phyloP scores from a whole-genome alignment of 2,888 invertebrate species.

The Sympetrum striolatum region DNA sequence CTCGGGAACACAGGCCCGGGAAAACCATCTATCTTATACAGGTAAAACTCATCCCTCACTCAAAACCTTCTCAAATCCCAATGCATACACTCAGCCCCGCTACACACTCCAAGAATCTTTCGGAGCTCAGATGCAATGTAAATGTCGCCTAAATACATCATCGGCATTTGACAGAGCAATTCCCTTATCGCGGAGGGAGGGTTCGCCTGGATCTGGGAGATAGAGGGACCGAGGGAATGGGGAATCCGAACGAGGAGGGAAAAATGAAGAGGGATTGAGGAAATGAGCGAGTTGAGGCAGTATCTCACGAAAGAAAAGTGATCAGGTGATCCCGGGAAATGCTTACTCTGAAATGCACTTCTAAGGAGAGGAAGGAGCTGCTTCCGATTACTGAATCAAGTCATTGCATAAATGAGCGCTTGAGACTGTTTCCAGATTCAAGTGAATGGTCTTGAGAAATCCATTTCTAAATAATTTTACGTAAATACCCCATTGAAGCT shows the following conservation, averaged over 20 bases:
- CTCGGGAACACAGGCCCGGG: not conserved
- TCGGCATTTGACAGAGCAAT: conserved; percentile 89
- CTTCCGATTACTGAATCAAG: too few relatives aligned
- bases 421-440: too few relatives aligned
- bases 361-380: not conserved
- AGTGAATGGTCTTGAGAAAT: too few relatives aligned
- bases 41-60: not conserved
- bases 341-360: not conserved
- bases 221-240: not conserved
- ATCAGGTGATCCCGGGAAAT: not conserved
- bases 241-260: not conserved
- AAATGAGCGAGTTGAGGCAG: not conserved
- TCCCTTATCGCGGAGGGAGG: conserved; percentile 72
- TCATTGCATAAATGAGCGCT: too few relatives aligned
- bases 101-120: conserved; percentile 2
- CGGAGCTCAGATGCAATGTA: conserved; percentile 64
- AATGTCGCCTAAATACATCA: conserved; percentile 91
- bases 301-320: not conserved
- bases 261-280: not conserved
- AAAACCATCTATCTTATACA: not conserved
- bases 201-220: conserved; percentile 20
- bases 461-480: too few relatives aligned
- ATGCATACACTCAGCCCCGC: not conserved
- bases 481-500: too few relatives aligned
- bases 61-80: not conserved